These are phyloP conservation scores for Balearica regulorum DNA, from an alignment of 2,797 vertebrate species.

Conservation along the genomic window DNA sequence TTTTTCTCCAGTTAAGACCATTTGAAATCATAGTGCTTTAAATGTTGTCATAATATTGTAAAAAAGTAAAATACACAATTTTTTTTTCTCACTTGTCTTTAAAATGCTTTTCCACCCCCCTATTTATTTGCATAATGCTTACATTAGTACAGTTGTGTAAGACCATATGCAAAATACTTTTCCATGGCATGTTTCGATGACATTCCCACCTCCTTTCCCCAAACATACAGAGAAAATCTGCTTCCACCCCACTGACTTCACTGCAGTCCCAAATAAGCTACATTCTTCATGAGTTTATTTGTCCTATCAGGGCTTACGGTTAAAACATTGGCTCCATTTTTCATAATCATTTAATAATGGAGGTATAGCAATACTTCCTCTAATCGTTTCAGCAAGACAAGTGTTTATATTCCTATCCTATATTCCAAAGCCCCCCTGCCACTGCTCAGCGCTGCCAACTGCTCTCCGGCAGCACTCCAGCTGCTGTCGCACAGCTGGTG, in stretches of 20 bases:
- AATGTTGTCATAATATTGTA: background rate
- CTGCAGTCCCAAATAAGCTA: background rate
- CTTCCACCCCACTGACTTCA: background rate
- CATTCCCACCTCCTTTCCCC: background rate
- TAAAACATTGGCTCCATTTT: background rate
- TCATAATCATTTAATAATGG: conserved; percentile 18
- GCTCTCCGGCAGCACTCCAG: conserved; percentile 34
- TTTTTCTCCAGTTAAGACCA: background rate
- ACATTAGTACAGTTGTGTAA: background rate
- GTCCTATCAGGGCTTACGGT: background rate
- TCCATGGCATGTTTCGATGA: background rate
- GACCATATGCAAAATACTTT: background rate
- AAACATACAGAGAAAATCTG: background rate
- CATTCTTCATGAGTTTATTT: background rate
- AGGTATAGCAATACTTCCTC: background rate
- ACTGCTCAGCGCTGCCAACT: conserved; percentile 33
- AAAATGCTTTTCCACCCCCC: background rate
- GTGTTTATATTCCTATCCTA: conserved; percentile 1
- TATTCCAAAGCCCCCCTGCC: conserved; percentile 28
- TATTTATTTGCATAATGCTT: background rate
- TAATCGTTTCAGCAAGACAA: conserved; percentile 34
- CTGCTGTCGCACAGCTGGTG: conserved; percentile 57
- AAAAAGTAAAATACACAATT: background rate
- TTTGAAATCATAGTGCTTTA: background rate
- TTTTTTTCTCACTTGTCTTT: background rate